Conservation (phyloP, 2,797 vertebrate species). For the Artibeus lituratus region DNA sequence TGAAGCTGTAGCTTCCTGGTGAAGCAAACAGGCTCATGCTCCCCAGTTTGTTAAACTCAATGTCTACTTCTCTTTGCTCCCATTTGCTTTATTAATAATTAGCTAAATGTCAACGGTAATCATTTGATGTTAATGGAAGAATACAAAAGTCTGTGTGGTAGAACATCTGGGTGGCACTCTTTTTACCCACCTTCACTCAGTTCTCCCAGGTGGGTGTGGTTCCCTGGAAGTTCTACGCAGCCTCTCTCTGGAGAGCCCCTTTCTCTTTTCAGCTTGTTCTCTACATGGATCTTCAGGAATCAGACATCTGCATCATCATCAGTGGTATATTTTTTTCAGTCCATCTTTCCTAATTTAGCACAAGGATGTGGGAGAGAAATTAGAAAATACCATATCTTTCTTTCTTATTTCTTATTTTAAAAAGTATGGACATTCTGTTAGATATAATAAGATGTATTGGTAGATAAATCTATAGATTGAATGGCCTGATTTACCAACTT, state of each 20-base stretch:
- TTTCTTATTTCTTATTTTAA: neutral
- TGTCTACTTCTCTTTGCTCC: neutral
- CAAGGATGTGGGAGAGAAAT: neutral
- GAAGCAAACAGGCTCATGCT: neutral
- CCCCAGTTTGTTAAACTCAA: neutral
- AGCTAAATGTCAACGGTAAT: neutral
- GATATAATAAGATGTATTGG: neutral
- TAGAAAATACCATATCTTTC: neutral
- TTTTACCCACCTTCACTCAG: accelerated
- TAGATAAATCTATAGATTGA: neutral
- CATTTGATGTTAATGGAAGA: neutral
- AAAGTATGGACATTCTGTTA: neutral
- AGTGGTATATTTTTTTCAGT: neutral
- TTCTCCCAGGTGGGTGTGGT: neutral
- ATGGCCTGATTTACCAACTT: neutral
- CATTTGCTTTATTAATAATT: neutral
- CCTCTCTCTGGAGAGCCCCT: neutral
- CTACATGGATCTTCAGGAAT: neutral
- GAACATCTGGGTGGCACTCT: neutral
- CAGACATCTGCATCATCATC: neutral
- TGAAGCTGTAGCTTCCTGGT: neutral
- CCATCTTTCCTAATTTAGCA: neutral
- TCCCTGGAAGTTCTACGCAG: neutral
- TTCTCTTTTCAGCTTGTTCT: neutral
- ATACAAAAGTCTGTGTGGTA: neutral